Percentiles rank a stretch among this genome's conserved stretches.
Conservation (phyloP, 2,113 vertebrate genomes). For the Astur gentilis region DNA sequence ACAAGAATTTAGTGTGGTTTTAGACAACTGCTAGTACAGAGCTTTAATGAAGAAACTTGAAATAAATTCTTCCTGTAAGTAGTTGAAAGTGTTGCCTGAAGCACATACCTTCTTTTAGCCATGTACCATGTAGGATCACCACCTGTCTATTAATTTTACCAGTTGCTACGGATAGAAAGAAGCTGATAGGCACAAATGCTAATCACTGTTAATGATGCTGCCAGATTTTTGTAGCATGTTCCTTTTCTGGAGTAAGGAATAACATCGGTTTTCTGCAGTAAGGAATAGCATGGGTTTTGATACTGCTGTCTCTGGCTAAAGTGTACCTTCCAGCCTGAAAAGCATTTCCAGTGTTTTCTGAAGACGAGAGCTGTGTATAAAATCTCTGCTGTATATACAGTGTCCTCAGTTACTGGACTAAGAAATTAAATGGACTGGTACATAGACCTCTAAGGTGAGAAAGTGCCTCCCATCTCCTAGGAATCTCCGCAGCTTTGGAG, state of each 20-base stretch:
- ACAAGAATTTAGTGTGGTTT: background rate
- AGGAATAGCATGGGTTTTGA: background rate
- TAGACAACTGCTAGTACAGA: background rate
- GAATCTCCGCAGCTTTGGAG: background rate
- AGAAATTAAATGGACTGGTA: background rate
- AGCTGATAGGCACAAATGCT: background rate
- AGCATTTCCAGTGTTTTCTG: background rate
- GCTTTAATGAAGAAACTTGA: background rate
- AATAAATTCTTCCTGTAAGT: background rate
- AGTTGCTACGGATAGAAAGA: background rate
- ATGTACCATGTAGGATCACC: accelerated
- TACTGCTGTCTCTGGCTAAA: background rate
- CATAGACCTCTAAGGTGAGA: background rate
- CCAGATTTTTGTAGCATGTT: background rate
- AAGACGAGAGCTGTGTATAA: background rate
- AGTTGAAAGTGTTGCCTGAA: background rate
- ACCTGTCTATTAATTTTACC: background rate
- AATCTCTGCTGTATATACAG: background rate
- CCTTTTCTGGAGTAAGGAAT: background rate
- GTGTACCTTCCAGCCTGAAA: background rate
- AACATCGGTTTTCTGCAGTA: background rate
- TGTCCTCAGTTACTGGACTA: background rate
- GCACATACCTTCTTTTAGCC: background rate
- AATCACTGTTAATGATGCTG: background rate
- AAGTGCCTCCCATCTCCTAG: background rate